Base-by-base conservation (phyloP, 2,888 invertebrate species). In the Cephus runcator region DNA sequence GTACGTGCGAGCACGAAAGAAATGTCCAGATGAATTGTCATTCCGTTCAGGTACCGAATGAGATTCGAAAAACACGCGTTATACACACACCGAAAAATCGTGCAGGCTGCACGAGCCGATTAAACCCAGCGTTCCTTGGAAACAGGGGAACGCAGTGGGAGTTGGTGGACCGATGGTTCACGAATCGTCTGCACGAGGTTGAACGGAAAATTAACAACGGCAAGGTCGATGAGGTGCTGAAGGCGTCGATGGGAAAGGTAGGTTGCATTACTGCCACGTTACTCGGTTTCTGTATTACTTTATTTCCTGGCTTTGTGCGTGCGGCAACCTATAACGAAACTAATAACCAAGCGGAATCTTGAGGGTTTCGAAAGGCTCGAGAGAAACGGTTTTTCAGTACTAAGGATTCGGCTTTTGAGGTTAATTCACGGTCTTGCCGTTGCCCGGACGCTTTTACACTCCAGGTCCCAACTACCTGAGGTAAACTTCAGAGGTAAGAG, bases 1-100 rank as follows among this genome's bases (percentile, higher is more conserved):
- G 75, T 86, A 86, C 86, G 85, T 87, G 87, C 83, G 78, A 81
- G 85, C 81, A 87, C 78, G 86, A 85, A 81, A 85, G 83, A 87
- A 87, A 85, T 88, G 82, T 84, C 75, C 80, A 69, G 77, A 76
- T 79, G 81, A 83, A 86, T 89, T 88, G 78, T 75, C 75, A 78
- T 78, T 78, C 78, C 36, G 75, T 73, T 75, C 77, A 75, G 77
- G 34, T 40, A 36, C 33, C 77, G 40, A 56, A 69, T 79, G 79
- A 80, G 76, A 82, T 85, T 84, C 83, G 82, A 77, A 79, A 80
- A 85, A 83, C 80, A 82, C 81, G 83, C 80, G 79, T 84, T 79
- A 79, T 76, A 76, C 69, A 35, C 76, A 74, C 76, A 68, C 69
- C 34, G 34, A 23, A 79, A 77, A 73, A 11, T 79, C 78, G 74